phyloP scores from a whole-genome alignment of 2,113 vertebrate genomes.

The Pantherophis guttatus region DNA sequence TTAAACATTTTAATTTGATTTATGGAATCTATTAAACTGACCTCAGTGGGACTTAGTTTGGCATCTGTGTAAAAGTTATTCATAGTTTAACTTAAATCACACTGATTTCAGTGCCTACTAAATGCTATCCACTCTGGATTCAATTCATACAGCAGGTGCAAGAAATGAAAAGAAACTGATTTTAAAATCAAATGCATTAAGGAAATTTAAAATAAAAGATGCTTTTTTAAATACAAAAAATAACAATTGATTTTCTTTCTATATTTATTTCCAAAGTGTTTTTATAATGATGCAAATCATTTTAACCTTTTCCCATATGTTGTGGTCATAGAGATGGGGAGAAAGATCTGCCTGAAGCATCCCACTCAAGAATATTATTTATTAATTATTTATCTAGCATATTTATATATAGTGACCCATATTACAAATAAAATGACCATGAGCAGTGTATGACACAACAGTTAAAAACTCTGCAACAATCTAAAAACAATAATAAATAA shows the following conservation, averaged over 20 bases:
- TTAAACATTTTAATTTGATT: background rate
- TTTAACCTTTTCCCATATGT: background rate
- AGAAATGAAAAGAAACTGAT: background rate
- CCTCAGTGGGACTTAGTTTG: background rate
- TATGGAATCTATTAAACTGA: background rate
- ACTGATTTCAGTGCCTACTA: background rate
- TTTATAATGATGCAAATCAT: background rate
- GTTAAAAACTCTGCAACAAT: background rate
- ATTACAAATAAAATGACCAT: background rate
- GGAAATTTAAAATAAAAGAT: background rate
- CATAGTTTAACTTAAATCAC: background rate
- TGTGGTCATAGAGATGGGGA: slow-evolving; percentile 22
- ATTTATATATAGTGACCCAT: background rate
- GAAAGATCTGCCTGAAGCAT: background rate
- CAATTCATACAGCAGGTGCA: background rate
- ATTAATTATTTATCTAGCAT: background rate
- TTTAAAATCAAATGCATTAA: background rate
- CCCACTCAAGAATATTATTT: slow-evolving; percentile 15
- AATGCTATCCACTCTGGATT: background rate
- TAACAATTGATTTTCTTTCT: slow-evolving; percentile 16
- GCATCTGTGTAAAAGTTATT: too few species aligned
- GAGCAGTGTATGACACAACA: background rate
- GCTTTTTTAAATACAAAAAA: background rate
- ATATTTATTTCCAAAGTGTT: background rate
- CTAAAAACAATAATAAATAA: background rate